Evolutionary conservation across 2,797 vertebrate species (phyloP), one percentile per base, ranked within the genome.

Genomic region (Pagetopsis macropterus): DNA sequence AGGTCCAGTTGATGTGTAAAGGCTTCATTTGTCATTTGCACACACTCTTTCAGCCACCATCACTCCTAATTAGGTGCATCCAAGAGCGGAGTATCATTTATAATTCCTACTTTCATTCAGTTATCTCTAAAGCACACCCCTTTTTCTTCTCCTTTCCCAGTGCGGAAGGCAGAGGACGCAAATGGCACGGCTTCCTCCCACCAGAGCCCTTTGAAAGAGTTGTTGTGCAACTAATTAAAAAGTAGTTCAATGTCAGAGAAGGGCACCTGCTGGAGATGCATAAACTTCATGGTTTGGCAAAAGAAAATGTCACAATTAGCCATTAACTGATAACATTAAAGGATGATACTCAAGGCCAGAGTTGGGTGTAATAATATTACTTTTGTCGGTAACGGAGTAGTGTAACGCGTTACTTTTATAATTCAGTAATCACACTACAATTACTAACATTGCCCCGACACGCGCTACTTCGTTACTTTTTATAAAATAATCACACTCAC

Each of bases 211-310:
- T 92, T 61, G 75, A 83, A 78, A 90, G 92, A 82, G 83, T 93
- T 90, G 83, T 78, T 77, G 56, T 59, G 90, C 89, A 89, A 88
- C 89, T 95, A 93, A 95, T 96, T 95, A 92, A 86, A 84, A 86
- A 81, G 81, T 65, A 86, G 88, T 40, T 54, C 84, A 78, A 50
- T 84, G 65, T 76, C 84, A 90, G 72, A 87, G 90, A 78, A 80
- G 79, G 76, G 81, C 84, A 87, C 43, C 44, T 66, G 62, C 68
- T 82, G 83, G 87, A 91, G 73, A 85, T 87, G 68, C 9, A 21
- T 51, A 77, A 11, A 21, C 11, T 51, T n/a, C 15, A 10, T 14
- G n/a, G 10, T 27, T 7, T 44, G 23, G 40, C 21, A 58, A 37
- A 37, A 37, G 11, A n/a, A 19, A 54, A 27, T 60, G 16, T 11